Evolutionary conservation across 2,888 invertebrate species (phyloP), one percentile per base, ranked within the genome.

Genomic region (Idaea aversata): DNA sequence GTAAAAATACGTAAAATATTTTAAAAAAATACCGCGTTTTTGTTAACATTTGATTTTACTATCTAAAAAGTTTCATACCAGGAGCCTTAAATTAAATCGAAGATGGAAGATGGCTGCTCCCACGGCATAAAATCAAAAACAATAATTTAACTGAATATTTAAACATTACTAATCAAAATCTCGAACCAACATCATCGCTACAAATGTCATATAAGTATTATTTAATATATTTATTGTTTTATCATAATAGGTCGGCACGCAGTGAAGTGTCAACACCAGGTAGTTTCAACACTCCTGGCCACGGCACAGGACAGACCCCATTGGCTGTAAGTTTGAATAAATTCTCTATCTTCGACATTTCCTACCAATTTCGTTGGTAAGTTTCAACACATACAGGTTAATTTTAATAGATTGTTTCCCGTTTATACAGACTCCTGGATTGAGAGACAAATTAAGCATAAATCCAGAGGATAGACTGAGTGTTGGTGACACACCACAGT

Each of bases 361-460:
- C 4, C 35, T 47, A 38, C 61, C n/a, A n/a, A n/a, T 59, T n/a
- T 38, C 15, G 34, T 25, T 35, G 47, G 6, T 59, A 35, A 57
- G 47, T 63, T 62, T 34, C 3, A 25, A 25, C 25, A 25, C 25
- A 25, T 34, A 25, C 58, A 57, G 15, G 5, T 57, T 58, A 47
- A 64, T 38, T 38, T 65, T 35, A 5, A 57, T 61, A 15, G 47
- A 16, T 15, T 61, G 25, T 58, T 47, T 60, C 61, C 59, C 66
- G 10, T 63, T n/a, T 67, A 15, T 74, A 35, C 86, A 92, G 86
- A 95, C 95, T 0, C 95, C 96, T 0, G 97, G 97, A 0, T 95
- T 98, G 4, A 94, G 99, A 59, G 99, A 99, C 84, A 98, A 98
- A 80, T 93, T 99, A 63, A 98, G 96, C 83, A 99, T 99, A 73